Evolutionary conservation across 2,888 invertebrate species (phyloP), one percentile per base, ranked within the genome.

Genomic region (Chrysolina oricalcia): DNA sequence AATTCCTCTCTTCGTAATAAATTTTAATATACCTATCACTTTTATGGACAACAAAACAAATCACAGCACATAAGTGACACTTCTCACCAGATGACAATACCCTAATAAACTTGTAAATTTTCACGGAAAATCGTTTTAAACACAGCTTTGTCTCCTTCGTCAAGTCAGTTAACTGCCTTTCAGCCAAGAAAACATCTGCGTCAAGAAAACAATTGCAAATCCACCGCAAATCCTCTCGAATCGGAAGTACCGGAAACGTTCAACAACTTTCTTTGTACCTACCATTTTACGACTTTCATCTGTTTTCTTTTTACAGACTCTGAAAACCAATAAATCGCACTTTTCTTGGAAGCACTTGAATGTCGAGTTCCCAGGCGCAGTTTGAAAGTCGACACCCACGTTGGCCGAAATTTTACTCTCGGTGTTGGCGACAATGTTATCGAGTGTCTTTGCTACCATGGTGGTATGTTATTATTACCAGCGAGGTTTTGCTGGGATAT

Each of bases 401-500:
- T 15, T 59, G 75, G 66, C 70, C 73, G 74, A 76, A 76, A 76
- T 76, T 76, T 76, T 68, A 72, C 70, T 76, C 74, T 70, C 46
- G 63, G 50, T 71, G 70, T 67, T 72, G 76, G 80, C 81, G 81
- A 81, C 81, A 81, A 73, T 75, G 80, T 80, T 78, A 80, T 81
- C 81, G 70, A 64, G 73, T 79, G 73, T 80, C 80, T 72, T 59
- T 62, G 71, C 78, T 46, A 79, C 72, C 76, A 76, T 73, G 81
- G 81, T 80, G 80, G 81, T 68, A 74, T 68, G 68, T 68, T 68
- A 68, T 53, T 68, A 68, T 68, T 68, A 68, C 59, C 27, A 9
- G 23, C 23, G 27, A 59, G 59, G 23, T 59, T 43, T 27, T 68
- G 50, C 67, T 48, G 48, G 35, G 23, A 67, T 67, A 23, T 35